Percentiles rank a stretch among this genome's conserved stretches.
phyloP scores from a whole-genome alignment of 1,140 invertebrate species.

The Micrasema minimum region DNA sequence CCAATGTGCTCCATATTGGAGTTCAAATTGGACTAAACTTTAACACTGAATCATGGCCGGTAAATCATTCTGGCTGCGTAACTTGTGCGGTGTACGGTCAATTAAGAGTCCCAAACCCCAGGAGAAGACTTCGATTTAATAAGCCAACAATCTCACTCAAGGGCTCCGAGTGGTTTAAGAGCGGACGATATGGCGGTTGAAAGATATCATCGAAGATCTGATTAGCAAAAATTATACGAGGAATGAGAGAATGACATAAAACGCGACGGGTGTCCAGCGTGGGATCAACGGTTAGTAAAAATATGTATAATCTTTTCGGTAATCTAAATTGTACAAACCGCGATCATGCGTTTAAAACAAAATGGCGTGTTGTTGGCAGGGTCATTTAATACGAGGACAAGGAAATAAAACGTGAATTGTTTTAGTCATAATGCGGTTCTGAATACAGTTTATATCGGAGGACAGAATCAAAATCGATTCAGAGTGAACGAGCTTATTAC shows the following conservation, averaged over 20 bases:
- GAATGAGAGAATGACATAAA: slow-evolving; percentile 33
- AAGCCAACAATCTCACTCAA: slow-evolving; percentile 1
- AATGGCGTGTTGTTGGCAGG: slow-evolving; percentile 18
- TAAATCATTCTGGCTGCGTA: slow-evolving; percentile 11
- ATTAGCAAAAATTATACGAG: slow-evolving; percentile 35
- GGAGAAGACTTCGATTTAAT: slow-evolving; percentile 2
- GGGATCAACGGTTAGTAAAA: slow-evolving; percentile 29
- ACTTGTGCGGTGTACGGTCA: slow-evolving; percentile 5
- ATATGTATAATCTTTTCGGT: slow-evolving; percentile 31
- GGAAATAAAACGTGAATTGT: slow-evolving; percentile 28
- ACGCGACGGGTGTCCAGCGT: slow-evolving; percentile 35
- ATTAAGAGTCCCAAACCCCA: slow-evolving; percentile 14
- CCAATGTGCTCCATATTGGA: slow-evolving; percentile 15
- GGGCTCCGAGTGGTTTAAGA: slow-evolving; percentile 1
- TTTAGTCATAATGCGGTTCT: slow-evolving; percentile 15
- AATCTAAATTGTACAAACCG: slow-evolving; percentile 35
- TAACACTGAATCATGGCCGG: background rate
- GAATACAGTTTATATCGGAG: slow-evolving; percentile 9
- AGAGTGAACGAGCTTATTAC: slow-evolving; percentile 1
- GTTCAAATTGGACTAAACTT: background rate
- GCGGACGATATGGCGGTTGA: background rate
- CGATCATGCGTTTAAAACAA: slow-evolving; percentile 29
- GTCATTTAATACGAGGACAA: slow-evolving; percentile 22
- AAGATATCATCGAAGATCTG: slow-evolving; percentile 36
- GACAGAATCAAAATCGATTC: slow-evolving; percentile 15